A percentile compares a stretch with the other conserved stretches of the same genome.
These are phyloP conservation scores for Coelinius sp. DNA, from an alignment of 2,888 invertebrate species.

Conservation along the genomic window DNA sequence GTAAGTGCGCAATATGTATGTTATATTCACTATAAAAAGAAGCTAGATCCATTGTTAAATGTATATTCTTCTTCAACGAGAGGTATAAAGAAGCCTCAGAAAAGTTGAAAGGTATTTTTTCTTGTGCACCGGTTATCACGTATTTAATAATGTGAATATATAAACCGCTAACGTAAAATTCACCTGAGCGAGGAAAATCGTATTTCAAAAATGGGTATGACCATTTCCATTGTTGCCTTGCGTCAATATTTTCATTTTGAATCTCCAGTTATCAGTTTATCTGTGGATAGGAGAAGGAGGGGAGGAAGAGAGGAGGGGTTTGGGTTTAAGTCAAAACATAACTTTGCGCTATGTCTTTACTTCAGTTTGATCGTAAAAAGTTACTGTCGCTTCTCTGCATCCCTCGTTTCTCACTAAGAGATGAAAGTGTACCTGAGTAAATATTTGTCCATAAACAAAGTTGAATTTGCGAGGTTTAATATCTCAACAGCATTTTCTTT, in stretches of 20 bases:
- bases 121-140: conserved; percentile 43
- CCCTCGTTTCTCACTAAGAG: neutral
- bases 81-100: conserved; percentile 1
- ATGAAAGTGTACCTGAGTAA: neutral
- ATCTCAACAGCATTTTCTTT: no score
- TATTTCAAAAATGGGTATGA: conserved; percentile 30
- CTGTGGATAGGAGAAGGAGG: neutral
- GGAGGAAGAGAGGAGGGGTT: neutral
- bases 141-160: conserved; percentile 49
- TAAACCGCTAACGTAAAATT: conserved; percentile 9
- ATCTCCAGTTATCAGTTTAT: neutral
- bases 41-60: neutral
- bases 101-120: conserved; percentile 10
- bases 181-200: conserved; percentile 19
- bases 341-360: neutral
- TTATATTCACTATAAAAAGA: neutral
- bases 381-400: neutral
- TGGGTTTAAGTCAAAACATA: neutral
- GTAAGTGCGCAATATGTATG: neutral
- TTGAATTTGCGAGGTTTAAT: neutral
- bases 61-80: neutral
- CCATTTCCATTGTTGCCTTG: neutral
- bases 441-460: neutral
- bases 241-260: neutral
- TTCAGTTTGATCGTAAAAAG: neutral